Evolutionary conservation across 2,797 vertebrate genomes (phyloP), one percentile per base, ranked within the genome.

Genomic region (Eulemur coronatus): DNA sequence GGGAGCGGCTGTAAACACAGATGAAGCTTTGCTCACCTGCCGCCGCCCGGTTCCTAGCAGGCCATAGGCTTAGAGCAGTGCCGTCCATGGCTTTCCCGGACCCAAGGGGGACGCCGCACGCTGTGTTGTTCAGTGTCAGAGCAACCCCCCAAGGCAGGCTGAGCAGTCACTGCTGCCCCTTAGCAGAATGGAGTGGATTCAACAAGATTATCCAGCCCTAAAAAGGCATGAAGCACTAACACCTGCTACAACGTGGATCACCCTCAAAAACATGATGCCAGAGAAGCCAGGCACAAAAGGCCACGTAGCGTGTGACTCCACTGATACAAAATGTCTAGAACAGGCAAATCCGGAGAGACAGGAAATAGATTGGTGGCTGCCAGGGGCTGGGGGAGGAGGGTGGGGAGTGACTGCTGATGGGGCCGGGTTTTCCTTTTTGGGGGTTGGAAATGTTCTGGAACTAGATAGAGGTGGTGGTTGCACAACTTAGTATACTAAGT

Each of bases 241-340:
- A 28, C n/a, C 2, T 0, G 14, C 78, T 26, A 4, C 13, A 6
- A 4, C 4, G 10, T 20, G 67, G 33, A 20, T 28, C 26, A n/a
- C 59, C 59, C 26, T 84, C 4, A 4, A 38, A 89, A 57, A 46
- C 48, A 6, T 35, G 11, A 3, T 11, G 33, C 33, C 5, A 79
- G 1, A 73, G 86, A 67, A 57, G 33, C 61, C 30, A 63, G 15
- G 7, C n/a, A 14, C 43, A 2, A 14, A 50, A 84, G 50, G 33
- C 43, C 57, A 24, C 15, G 1, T 7, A 5, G 13, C 22, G 30
- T 28, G 2, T 52, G 79, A 22, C 63, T 57, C 57, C 24, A 26
- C 1, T 8, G 63, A n/a, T 28, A 2, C 13, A n/a, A 90, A 12
- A 18, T 7, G 63, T 38, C 65, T 33, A 9, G 48, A 30, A n/a